A percentile compares a stretch with the other conserved stretches of the same genome.
These are phyloP conservation scores for Hetaerina americana DNA, from an alignment of 1,140 invertebrate genomes.

Conservation along the genomic window DNA sequence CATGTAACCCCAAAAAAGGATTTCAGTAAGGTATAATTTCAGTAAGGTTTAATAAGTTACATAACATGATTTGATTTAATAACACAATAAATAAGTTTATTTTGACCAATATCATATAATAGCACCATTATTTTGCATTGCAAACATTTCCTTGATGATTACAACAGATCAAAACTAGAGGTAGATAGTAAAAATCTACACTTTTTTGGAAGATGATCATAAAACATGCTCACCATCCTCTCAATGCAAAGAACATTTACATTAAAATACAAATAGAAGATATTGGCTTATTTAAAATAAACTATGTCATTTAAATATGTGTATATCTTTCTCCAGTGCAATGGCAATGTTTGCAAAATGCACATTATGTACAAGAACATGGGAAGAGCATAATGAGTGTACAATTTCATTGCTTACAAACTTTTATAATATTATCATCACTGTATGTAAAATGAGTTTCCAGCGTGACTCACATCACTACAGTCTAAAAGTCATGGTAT, in stretches of 20 bases:
- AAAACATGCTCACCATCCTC: not conserved
- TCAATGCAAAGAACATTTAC: not conserved
- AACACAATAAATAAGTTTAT: conserved; percentile 1
- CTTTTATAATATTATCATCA: too few relatives aligned
- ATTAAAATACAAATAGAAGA: not conserved
- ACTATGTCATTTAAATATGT: not conserved
- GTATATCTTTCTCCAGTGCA: not conserved
- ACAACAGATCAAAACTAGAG: not conserved
- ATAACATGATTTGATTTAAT: not conserved
- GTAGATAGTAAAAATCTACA: not conserved
- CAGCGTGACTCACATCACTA: not conserved
- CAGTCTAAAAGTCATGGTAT: not conserved
- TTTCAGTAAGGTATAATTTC: too few relatives aligned
- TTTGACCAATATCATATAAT: not conserved
- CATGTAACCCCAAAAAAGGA: too few relatives aligned
- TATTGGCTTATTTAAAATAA: not conserved
- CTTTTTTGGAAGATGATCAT: not conserved
- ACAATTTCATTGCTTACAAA: too few relatives aligned
- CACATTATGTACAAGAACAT: not conserved
- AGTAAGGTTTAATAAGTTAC: too few relatives aligned
- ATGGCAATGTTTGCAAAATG: not conserved
- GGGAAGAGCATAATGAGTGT: not conserved
- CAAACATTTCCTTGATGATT: not conserved
- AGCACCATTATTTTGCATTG: not conserved
- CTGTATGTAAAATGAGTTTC: not conserved